Base-by-base conservation (phyloP, 2,888 invertebrate genomes). In the Nomada goodeniana region DNA sequence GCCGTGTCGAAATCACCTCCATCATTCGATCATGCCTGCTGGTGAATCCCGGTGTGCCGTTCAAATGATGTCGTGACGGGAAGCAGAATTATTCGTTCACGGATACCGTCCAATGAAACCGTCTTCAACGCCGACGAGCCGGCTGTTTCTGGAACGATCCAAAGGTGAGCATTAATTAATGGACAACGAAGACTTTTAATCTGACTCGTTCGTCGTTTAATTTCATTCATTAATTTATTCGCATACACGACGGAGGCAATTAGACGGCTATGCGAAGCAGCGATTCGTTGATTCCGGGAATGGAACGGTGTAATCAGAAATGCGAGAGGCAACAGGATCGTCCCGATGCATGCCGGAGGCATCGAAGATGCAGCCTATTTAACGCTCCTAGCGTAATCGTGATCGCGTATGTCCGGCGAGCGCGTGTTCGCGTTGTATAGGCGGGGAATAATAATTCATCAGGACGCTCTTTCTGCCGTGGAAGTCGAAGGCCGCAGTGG, bases 1-100 rank as follows among this genome's bases (percentile, higher is more conserved):
- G 91, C 69, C 92, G 92, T 90, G 93, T 92, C 88, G 93, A 93
- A 89, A 93, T 92, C 90, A 93, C 92, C 90, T 93, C 93, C 93
- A 93, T 93, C 89, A 88, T 91, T 89, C 74, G 83, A 80, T 90
- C 91, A 90, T 89, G 83, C 87, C 81, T 84, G 73, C 76, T 57
- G 77, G 52, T 67, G 68, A 53, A 75, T 80, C 74, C 73, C 73
- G 63, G 65, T 74, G 65, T 74, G 71, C 61, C 74, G n/a, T 80
- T 57, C 57, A 20, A 13, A 47, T 52, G 15, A 44, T 55, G 42
- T 72, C 82, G 77, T 78, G 76, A 70, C 70, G 60, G 63, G 52
- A 78, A 72, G 68, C 42, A 36, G 23, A 44, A 36, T 72, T 75
- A 68, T 67, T 59, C 50, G 47, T 44, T 42, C 52, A 42, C 50